phyloP scores from a whole-genome alignment of 1,140 invertebrate species.

The Cotesia typhae region DNA sequence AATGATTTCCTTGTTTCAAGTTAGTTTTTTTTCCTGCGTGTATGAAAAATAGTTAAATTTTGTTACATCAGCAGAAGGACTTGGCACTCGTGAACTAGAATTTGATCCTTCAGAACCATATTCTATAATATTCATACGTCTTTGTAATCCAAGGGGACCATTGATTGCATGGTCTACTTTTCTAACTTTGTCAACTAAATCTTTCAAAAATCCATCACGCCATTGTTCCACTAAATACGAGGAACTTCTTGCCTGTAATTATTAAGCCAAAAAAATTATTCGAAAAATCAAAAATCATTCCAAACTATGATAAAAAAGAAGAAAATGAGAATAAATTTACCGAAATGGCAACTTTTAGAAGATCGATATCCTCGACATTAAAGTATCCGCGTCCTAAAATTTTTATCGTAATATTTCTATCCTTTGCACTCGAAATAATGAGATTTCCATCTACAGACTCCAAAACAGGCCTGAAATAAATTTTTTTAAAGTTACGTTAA shows the following conservation, averaged over 20 bases:
- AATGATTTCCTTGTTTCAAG: too few relatives aligned
- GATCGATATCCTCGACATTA: slow-evolving; percentile 70
- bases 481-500: background rate
- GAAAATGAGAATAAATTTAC: slow-evolving; percentile 49
- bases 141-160: slow-evolving; percentile 61
- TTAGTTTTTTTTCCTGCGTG: too few relatives aligned
- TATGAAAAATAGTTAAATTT: too few relatives aligned
- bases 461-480: slow-evolving; percentile 68
- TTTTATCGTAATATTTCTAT: slow-evolving; percentile 73
- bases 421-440: slow-evolving; percentile 70
- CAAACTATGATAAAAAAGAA: slow-evolving; percentile 15
- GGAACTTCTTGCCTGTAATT: slow-evolving; percentile 55
- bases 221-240: slow-evolving; percentile 60
- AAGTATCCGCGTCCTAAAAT: slow-evolving; percentile 70
- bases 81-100: slow-evolving; percentile 19
- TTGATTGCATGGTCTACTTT: slow-evolving; percentile 51
- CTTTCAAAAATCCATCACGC: slow-evolving; percentile 53
- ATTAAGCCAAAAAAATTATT: slow-evolving; percentile 16
- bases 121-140: slow-evolving; percentile 49
- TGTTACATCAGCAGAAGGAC: slow-evolving; percentile 12
- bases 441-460: slow-evolving; percentile 72
- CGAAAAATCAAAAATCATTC: background rate
- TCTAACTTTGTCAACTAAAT: slow-evolving; percentile 53
- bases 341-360: slow-evolving; percentile 63
- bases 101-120: slow-evolving; percentile 43